phyloP scores from a whole-genome alignment of 2,888 invertebrate species.

The Encarsia formosa region DNA sequence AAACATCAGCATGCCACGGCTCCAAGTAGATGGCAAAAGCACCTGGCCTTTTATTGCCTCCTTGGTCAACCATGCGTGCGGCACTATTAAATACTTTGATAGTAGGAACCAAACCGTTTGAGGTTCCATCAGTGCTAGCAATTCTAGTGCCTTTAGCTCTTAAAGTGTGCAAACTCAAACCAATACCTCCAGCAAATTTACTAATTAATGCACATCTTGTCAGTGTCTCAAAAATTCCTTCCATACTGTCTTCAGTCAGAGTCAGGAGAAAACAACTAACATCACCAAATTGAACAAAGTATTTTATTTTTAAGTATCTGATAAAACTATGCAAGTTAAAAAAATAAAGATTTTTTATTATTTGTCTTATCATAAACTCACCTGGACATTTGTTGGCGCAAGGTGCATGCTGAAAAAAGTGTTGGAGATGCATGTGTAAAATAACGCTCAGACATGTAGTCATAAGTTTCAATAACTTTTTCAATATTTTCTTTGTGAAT shows the following conservation, averaged over 20 bases:
- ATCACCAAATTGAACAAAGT: too few relatives aligned
- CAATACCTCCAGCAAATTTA: slow-evolving; percentile 96
- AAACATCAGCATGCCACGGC: slow-evolving; percentile 98
- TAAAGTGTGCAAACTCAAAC: slow-evolving; percentile 93
- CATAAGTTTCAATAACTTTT: slow-evolving; percentile 91
- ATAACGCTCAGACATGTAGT: slow-evolving; percentile 88
- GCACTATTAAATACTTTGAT: slow-evolving; percentile 92
- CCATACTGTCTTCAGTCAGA: slow-evolving; percentile 92
- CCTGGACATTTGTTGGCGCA: slow-evolving; percentile 85
- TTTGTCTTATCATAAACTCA: too few relatives aligned
- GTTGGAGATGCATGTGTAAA: slow-evolving; percentile 99
- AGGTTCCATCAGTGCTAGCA: slow-evolving; percentile 89
- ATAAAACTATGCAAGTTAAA: too few relatives aligned
- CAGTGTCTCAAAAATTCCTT: slow-evolving; percentile 89
- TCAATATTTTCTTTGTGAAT: slow-evolving; percentile 94
- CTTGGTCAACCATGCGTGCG: slow-evolving; percentile 95
- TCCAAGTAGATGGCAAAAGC: slow-evolving; percentile 97
- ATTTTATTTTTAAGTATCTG: too few relatives aligned
- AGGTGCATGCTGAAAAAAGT: slow-evolving; percentile 91
- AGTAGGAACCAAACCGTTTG: slow-evolving; percentile 96
- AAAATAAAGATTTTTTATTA: too few relatives aligned
- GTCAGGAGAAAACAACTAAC: slow-evolving; percentile 92
- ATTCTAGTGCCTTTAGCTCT: slow-evolving; percentile 88
- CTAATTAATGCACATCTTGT: slow-evolving; percentile 93
- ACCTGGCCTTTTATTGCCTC: slow-evolving; percentile 95